Conservation (phyloP, 2,888 invertebrate genomes). For the Girardia tigrina region DNA sequence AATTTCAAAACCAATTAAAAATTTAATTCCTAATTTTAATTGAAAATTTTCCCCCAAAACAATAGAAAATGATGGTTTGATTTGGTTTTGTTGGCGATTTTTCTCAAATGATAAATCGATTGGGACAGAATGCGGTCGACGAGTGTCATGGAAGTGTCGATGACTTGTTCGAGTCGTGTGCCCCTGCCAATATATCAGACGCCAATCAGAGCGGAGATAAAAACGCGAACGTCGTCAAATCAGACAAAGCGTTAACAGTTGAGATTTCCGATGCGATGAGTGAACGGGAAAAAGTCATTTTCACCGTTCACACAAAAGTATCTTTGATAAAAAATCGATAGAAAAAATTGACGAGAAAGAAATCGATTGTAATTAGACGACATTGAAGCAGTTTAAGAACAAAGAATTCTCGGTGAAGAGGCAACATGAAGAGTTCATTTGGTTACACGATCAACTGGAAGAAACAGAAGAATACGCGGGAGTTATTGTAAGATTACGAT, state of each 20-base stretch:
- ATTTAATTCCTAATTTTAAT: too few relatives aligned
- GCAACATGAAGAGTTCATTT: slow-evolving; percentile 97
- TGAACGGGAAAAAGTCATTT: slow-evolving; percentile 97
- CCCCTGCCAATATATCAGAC: neutral
- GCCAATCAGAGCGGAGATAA: neutral
- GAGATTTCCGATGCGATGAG: slow-evolving; percentile 98
- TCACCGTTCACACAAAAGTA: slow-evolving; percentile 82
- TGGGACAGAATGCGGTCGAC: neutral
- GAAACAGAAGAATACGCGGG: slow-evolving; percentile 95
- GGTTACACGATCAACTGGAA: slow-evolving; percentile 90
- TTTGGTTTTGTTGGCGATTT: neutral
- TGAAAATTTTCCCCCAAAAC: too few relatives aligned
- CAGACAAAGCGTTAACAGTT: slow-evolving; percentile 53
- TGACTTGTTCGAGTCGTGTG: neutral
- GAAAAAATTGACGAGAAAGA: neutral
- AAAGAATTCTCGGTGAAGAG: slow-evolving; percentile 84
- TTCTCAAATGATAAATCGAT: neutral
- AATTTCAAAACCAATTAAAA: too few relatives aligned
- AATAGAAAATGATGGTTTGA: slow-evolving; percentile 23
- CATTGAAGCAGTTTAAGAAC: slow-evolving; percentile 74
- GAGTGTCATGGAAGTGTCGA: neutral
- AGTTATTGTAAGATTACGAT: slow-evolving; percentile 90
- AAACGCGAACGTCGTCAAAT: neutral
- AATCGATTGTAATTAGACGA: slow-evolving; percentile 55
- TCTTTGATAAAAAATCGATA: neutral